Conservation (phyloP, 2,113 vertebrate genomes). For the Rostratula benghalensis region DNA sequence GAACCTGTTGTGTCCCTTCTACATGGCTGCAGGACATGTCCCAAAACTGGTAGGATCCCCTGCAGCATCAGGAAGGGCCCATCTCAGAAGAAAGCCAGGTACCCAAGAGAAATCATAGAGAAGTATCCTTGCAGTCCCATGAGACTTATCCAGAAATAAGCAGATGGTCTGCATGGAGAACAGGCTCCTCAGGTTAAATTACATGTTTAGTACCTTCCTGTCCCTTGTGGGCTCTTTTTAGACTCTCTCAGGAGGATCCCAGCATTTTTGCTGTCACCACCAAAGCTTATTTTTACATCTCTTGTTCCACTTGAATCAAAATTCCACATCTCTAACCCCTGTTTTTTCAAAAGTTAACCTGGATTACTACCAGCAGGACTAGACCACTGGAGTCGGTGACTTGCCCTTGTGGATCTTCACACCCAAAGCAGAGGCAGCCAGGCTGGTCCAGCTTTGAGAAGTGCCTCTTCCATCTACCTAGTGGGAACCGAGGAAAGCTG, state of each 20-base stretch:
- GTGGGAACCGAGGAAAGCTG: background rate
- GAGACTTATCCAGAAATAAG: background rate
- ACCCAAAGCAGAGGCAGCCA: background rate
- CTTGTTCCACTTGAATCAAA: background rate
- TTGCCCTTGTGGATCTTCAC: accelerated
- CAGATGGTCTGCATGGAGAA: background rate
- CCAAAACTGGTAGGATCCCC: background rate
- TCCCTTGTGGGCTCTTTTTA: background rate
- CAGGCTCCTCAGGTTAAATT: background rate
- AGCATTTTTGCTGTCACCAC: background rate
- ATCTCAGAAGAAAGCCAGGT: background rate
- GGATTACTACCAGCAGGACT: background rate
- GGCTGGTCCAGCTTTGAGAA: background rate
- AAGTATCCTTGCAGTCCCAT: background rate
- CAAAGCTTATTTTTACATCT: background rate
- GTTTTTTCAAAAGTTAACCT: background rate
- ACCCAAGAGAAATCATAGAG: background rate
- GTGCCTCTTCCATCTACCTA: background rate
- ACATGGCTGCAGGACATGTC: background rate
- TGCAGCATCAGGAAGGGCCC: background rate
- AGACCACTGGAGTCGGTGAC: background rate
- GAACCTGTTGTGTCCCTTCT: background rate
- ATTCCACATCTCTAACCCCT: background rate
- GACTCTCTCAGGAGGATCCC: background rate
- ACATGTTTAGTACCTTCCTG: background rate